Percentiles rank a stretch among this genome's conserved stretches.
Conservation (phyloP, 2,888 invertebrate genomes). For the Agrochola macilenta region DNA sequence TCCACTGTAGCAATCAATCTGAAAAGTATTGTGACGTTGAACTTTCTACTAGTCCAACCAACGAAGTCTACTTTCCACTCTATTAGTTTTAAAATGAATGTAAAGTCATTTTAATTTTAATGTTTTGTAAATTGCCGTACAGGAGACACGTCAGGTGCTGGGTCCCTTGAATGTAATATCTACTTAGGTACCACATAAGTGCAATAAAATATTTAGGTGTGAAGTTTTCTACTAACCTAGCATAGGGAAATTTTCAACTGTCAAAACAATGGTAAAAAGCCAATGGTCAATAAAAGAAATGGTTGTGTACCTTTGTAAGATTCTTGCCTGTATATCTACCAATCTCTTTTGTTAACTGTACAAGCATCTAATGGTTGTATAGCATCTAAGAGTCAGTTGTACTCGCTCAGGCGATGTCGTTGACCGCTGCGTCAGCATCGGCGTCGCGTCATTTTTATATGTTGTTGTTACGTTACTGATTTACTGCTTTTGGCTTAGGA, state of each 20-base stretch:
- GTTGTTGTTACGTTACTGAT: conserved; percentile 46
- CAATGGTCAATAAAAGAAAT: background rate
- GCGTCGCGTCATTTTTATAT: conserved; percentile 44
- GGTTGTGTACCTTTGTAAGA: background rate
- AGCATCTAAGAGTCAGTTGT: conserved; percentile 21
- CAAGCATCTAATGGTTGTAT: conserved; percentile 25
- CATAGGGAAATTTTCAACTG: background rate
- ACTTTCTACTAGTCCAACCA: background rate
- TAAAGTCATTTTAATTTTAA: background rate
- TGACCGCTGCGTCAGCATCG: conserved; percentile 59
- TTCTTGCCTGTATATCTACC: background rate
- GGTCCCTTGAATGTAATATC: background rate
- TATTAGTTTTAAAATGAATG: background rate
- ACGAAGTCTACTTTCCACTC: background rate
- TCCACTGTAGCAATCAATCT: no score
- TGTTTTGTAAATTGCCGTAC: background rate
- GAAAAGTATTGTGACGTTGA: background rate
- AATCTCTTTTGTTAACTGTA: conserved; percentile 10
- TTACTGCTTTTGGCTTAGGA: conserved; percentile 28
- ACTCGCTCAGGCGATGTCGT: conserved; percentile 52
- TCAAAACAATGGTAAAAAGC: background rate
- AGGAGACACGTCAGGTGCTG: background rate
- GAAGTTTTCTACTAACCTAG: background rate
- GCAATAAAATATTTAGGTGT: background rate
- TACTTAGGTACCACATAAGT: background rate